Conservation (phyloP, 2,888 invertebrate genomes). For the Agrochola lychnidis region DNA sequence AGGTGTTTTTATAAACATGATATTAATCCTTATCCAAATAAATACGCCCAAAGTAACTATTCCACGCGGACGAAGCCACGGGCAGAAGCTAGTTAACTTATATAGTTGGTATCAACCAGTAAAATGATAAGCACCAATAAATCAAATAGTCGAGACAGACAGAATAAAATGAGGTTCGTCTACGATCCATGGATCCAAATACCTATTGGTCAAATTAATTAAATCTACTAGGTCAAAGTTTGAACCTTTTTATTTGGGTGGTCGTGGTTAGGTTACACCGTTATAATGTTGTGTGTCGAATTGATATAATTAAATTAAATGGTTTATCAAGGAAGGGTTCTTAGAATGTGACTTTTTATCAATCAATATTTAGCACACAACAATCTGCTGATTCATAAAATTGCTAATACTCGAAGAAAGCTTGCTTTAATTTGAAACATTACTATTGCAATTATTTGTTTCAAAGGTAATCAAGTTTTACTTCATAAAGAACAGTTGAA, state of each 20-base stretch:
- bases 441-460: too few relatives aligned
- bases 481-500: too few relatives aligned
- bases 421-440: too few relatives aligned
- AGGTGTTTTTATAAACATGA: too few relatives aligned
- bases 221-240: constrained; percentile 1
- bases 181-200: neutral
- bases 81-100: neutral
- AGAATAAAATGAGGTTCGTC: neutral
- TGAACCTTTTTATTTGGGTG: constrained; percentile 20
- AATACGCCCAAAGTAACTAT: too few relatives aligned
- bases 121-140: neutral
- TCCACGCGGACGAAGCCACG: too few relatives aligned
- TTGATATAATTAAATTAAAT: constrained; percentile 14
- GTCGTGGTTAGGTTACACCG: constrained; percentile 10
- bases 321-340: constrained; percentile 17
- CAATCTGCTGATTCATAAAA: constrained; percentile 21
- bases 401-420: neutral
- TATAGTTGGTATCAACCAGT: neutral
- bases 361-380: constrained; percentile 37
- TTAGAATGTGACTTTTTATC: constrained; percentile 10
- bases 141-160: neutral
- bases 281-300: constrained; percentile 36
- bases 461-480: too few relatives aligned
- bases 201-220: neutral
- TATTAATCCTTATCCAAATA: too few relatives aligned